These are phyloP conservation scores for Melieria omissa DNA, from an alignment of 2,888 invertebrate genomes.

Conservation along the genomic window DNA sequence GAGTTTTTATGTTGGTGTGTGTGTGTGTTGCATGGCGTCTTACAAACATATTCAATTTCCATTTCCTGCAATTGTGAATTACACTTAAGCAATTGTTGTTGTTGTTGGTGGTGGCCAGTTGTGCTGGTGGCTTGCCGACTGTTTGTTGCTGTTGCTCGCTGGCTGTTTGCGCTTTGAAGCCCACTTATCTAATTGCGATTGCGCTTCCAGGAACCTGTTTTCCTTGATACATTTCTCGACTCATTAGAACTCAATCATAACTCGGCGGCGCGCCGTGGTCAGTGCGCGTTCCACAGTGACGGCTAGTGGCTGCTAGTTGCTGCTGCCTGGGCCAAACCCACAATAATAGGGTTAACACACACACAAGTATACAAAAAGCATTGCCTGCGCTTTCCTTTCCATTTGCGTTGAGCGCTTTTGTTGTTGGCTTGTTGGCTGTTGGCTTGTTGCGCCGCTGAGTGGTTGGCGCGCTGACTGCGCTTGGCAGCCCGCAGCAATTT, in stretches of 20 bases:
- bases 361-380: too few relatives aligned
- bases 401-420: too few relatives aligned
- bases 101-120: not conserved
- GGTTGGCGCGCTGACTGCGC: too few relatives aligned
- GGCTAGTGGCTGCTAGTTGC: too few relatives aligned
- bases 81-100: slow-evolving; percentile 33
- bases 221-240: slow-evolving; percentile 34
- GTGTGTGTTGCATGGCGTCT: not conserved
- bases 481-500: too few relatives aligned
- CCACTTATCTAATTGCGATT: slow-evolving; percentile 30
- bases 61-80: slow-evolving; percentile 33
- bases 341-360: too few relatives aligned
- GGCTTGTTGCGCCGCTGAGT: too few relatives aligned
- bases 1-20: too few relatives aligned
- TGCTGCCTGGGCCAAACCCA: too few relatives aligned
- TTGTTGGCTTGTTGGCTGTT: too few relatives aligned
- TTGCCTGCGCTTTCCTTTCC: too few relatives aligned
- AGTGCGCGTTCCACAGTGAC: too few relatives aligned
- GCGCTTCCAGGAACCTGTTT: slow-evolving; percentile 21
- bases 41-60: slow-evolving; percentile 30
- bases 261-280: not conserved
- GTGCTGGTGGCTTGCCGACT: not conserved
- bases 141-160: not conserved
- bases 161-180: slow-evolving; percentile 6
- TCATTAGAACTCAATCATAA: slow-evolving; percentile 35